phyloP scores from a whole-genome alignment of 2,113 vertebrate species.

The Scortum barcoo region DNA sequence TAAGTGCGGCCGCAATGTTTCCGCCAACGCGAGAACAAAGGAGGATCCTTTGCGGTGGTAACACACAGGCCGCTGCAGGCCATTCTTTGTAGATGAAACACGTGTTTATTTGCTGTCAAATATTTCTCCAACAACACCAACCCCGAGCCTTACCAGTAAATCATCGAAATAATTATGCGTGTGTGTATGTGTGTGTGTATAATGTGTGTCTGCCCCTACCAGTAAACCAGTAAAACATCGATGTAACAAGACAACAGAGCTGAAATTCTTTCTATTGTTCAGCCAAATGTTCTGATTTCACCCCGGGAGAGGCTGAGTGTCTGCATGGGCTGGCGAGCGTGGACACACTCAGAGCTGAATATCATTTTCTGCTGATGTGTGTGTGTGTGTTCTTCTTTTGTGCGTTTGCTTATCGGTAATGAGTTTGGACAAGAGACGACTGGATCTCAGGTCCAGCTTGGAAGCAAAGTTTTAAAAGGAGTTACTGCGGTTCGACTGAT shows the following conservation, averaged over 20 bases:
- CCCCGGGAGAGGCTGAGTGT: constrained; percentile 12
- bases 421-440: constrained; percentile 47
- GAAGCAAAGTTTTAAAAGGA: not conserved
- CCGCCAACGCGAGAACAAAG: constrained; percentile 62
- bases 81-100: constrained; percentile 69
- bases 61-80: constrained; percentile 54
- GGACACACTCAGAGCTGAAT: not conserved
- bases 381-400: not conserved
- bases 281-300: constrained; percentile 63
- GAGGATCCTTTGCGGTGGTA: constrained; percentile 35
- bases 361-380: not conserved
- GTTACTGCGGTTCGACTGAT: constrained; percentile 18
- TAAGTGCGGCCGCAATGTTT: constrained; percentile 53
- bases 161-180: constrained; percentile 62
- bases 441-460: constrained; percentile 37
- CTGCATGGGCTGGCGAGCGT: constrained; percentile 22
- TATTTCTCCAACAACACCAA: constrained; percentile 44
- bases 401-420: constrained; percentile 48
- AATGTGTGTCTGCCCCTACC: constrained; percentile 28
- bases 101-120: constrained; percentile 67
- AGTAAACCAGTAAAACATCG: constrained; percentile 61
- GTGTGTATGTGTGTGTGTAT: constrained; percentile 44
- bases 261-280: constrained; percentile 47
- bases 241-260: constrained; percentile 39
- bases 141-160: constrained; percentile 64